Conservation (phyloP, 2,888 invertebrate genomes). For the Spodoptera littoralis region DNA sequence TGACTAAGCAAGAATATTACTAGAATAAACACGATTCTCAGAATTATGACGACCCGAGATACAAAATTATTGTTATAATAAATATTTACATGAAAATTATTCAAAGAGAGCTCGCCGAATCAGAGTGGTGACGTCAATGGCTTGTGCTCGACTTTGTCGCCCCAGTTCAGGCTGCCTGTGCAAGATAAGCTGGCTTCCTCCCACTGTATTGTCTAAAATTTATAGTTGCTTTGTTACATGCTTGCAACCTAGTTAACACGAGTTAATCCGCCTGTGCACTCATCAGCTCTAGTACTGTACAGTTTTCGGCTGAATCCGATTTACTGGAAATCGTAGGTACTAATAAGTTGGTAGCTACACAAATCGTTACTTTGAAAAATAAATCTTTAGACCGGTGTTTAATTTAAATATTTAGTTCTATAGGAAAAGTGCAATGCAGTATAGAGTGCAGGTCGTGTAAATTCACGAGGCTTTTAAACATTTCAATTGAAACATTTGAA, state of each 20-base stretch:
- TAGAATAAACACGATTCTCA: constrained; percentile 29
- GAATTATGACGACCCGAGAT: constrained; percentile 20
- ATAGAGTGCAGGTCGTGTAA: neutral
- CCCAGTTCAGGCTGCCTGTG: constrained; percentile 66
- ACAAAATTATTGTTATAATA: constrained; percentile 44
- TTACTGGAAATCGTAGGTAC: constrained; percentile 13
- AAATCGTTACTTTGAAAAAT: no score
- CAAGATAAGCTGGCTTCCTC: constrained; percentile 75
- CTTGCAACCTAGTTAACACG: constrained; percentile 60
- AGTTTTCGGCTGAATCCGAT: constrained; percentile 30
- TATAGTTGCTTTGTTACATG: constrained; percentile 68
- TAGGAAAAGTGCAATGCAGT: no score
- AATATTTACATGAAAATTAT: constrained; percentile 53
- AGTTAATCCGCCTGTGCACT: constrained; percentile 47
- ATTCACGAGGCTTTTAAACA: constrained; percentile 1
- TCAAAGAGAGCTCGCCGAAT: constrained; percentile 46
- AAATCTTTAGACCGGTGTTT: no score
- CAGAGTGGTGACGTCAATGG: constrained; percentile 48
- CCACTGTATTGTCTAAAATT: constrained; percentile 71
- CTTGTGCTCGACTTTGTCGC: constrained; percentile 49
- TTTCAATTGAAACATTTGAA: constrained; percentile 22
- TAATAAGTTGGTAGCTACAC: neutral
- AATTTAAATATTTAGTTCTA: no score
- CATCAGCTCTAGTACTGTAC: constrained; percentile 39
- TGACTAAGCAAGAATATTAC: constrained; percentile 32